phyloP scores from a whole-genome alignment of 1,140 invertebrate species.

The Radopholus similis region DNA sequence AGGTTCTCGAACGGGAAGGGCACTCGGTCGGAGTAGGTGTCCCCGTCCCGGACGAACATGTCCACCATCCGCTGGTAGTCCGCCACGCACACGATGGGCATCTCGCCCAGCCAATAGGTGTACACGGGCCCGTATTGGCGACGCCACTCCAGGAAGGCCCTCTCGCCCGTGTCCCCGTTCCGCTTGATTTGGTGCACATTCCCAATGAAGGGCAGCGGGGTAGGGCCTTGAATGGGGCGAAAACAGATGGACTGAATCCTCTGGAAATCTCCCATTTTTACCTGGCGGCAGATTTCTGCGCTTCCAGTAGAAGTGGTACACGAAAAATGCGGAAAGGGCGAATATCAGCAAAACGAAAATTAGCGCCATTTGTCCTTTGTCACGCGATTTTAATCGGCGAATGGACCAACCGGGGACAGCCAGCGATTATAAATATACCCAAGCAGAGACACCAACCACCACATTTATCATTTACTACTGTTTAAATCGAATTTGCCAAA shows the following conservation, averaged over 20 bases:
- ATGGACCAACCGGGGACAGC: too few species aligned
- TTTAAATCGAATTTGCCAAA: too few species aligned
- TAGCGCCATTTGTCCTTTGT: too few species aligned
- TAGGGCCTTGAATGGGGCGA: not conserved
- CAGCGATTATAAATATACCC: too few species aligned
- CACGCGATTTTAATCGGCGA: too few species aligned
- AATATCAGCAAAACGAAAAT: not conserved
- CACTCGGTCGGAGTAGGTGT: constrained; percentile 38
- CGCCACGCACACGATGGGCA: too few species aligned
- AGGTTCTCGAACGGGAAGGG: constrained; percentile 30
- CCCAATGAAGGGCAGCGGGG: not conserved
- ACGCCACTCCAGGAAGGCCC: too few species aligned
- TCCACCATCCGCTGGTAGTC: constrained; percentile 42
- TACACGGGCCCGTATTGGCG: too few species aligned
- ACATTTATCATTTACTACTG: too few species aligned
- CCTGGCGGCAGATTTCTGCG: not conserved
- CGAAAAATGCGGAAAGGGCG: not conserved
- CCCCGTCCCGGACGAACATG: constrained; percentile 41
- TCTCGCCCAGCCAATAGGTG: too few species aligned
- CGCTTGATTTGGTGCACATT: not conserved
- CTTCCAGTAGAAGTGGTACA: not conserved
- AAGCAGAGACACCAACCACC: too few species aligned
- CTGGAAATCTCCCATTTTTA: not conserved
- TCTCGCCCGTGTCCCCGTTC: too few species aligned
- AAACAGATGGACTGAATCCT: not conserved